Evolutionary conservation across 2,888 invertebrate genomes (phyloP), one percentile per base, ranked within the genome.

Genomic region (Drosophila niveifrons): DNA sequence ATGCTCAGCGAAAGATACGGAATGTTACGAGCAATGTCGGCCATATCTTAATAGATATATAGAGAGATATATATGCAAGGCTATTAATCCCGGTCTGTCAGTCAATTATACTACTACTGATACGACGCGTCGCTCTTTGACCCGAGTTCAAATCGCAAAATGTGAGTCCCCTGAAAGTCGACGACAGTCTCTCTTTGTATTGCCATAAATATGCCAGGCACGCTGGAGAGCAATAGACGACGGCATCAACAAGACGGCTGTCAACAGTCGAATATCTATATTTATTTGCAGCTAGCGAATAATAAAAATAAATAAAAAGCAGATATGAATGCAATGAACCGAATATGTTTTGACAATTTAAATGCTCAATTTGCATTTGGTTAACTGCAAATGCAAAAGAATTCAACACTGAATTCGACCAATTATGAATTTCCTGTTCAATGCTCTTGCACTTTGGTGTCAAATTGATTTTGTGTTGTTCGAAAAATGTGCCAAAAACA

Each of bases 21-120:
- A 48, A 15, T 56, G 43, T 6, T 48, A 43, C 23, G 56, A 18
- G 34, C 13, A 15, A 55, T 29, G 36, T 34, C 9, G 57, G n/a
- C 48, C 44, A 23, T 52, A 64, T 43, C 28, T 17, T 15, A 46
- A 31, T 55, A 47, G 2, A 39, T 66, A 52, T 48, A 51, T 59
- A 18, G 29, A 67, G 29, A 72, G 23, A 72, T 23, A 72, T 68
- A 62, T 64, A 66, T 66, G 51, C 11, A 8, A 0, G 41, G 62
- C 67, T 58, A 80, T 80, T 74, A 71, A 80, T 76, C 65, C 23
- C 23, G 66, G 61, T 10, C 72, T 66, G 52, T 1, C 48, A 53
- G 51, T 15, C 55, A 71, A 66, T 75, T 62, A 70, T 61, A 13
- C 43, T 11, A 13, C 43, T 11, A 18, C 56, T 43, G 36, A 28